Evolutionary conservation across 1,140 invertebrate genomes (phyloP), one percentile per base, ranked within the genome.

Genomic region (Magallana gigas): DNA sequence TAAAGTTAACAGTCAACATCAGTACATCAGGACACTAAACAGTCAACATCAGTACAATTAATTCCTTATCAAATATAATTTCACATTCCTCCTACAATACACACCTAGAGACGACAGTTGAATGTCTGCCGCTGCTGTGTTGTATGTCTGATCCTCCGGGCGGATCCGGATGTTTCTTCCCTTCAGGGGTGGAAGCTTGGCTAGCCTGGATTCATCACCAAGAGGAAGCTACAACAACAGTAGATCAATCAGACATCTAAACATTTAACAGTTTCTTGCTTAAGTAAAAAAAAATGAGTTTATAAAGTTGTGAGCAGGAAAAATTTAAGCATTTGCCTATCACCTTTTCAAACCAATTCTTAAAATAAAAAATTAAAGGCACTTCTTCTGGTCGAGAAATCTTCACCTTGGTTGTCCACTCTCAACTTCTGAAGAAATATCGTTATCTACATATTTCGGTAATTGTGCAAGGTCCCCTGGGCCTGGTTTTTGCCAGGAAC

Each of bases 61-160:
- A 23, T 23, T n/a, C n/a, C 5, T 62, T 56, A 58, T 11, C 8
- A 59, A 60, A 88, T 80, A 59, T 18, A 29, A 76, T 57, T 60
- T 16, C n/a, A 16, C 8, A 62, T 62, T 8, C 14, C 14, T n/a
- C 12, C 0, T 0, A 62, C 60, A 0, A 48, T 23, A 12, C 81
- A 85, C 85, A 92, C 92, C 92, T 83, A 92, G 16, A 71, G 92
- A 92, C 0, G 92, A 92, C 11, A 92, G 81, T 84, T 91, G 90
- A 64, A 92, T 89, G 71, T 92, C 92, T 29, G 90, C 90, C n/a
- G 88, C 85, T 68, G 90, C 89, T 12, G 57, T 57, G 11, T 76
- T 23, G 23, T 76, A 29, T 3, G 68, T 18, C 8, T 76, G 68
- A 3, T 86, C 82, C 68, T 57, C n/a, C 1, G 59, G 56, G 83